Evolutionary conservation across 2,797 vertebrate species (phyloP), one percentile per base, ranked within the genome.

Genomic region (Acanthurus leucopareius): DNA sequence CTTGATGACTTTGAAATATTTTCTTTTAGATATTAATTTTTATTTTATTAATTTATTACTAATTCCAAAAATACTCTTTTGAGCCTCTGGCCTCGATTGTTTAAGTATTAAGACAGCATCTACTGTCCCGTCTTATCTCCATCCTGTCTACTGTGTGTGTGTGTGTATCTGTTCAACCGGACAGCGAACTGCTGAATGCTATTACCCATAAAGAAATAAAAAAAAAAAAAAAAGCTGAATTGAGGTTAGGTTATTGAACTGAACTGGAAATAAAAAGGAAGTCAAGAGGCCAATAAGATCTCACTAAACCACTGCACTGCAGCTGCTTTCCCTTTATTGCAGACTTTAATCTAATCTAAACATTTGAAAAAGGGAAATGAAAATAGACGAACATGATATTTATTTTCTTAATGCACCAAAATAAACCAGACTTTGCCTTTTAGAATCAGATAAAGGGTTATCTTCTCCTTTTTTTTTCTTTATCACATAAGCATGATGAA

Each of bases 301-400:
- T 63, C 4, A 73, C 25, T 75, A 53, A 11, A n/a, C 0, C 32
- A 20, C 22, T 56, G 52, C 40, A 68, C 16, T 20, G 42, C 76
- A 84, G 69, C 60, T 79, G 78, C 42, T 54, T 76, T 78, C 45
- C 25, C 38, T 52, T 82, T 44, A 52, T 20, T 68, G 16, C 15
- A 2, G 68, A 22, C 22, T 48, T 48, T 20, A 19, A 25, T 25
- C 25, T 25, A 25, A 78, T 54, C n/a, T 63, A n/a, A 2, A 69
- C 15, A 73, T 64, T 42, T 59, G 2, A 59, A 83, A 87, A 77
- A 20, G 60, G 57, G 80, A 80, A 82, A 63, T 79, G 64, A 87
- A 56, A 75, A 25, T 20, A 45, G 19, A 65, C 28, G 38, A 19
- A 51, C 20, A 2, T 56, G 52, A 20, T 13, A 35, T 2, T 2